phyloP scores from a whole-genome alignment of 2,797 vertebrate genomes.

The Gadopsis bispinosus region DNA sequence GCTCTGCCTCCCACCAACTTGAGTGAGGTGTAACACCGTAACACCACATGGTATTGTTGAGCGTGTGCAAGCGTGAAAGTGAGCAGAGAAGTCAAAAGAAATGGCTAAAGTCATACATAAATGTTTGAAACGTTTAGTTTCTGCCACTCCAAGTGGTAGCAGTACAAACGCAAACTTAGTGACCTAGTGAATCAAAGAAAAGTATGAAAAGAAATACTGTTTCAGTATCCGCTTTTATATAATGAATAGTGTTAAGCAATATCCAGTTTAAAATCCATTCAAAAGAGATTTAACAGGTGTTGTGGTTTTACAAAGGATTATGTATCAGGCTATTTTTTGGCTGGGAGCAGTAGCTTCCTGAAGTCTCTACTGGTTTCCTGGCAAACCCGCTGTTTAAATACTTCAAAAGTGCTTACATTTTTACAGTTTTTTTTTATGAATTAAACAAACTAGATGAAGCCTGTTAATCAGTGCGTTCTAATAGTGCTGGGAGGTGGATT shows the following conservation, averaged over 20 bases:
- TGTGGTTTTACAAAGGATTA: background rate
- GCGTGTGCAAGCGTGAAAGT: too few relatives aligned
- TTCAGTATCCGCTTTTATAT: background rate
- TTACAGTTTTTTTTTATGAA: background rate
- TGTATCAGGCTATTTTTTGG: conserved; percentile 14
- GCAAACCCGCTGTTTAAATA: conserved; percentile 6
- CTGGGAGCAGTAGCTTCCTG: conserved; percentile 6
- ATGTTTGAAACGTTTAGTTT: too few relatives aligned
- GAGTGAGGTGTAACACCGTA: too few relatives aligned
- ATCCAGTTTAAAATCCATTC: background rate
- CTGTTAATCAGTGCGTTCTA: background rate
- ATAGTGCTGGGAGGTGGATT: background rate
- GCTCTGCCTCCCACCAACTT: too few relatives aligned
- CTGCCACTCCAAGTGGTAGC: too few relatives aligned
- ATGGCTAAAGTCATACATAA: too few relatives aligned
- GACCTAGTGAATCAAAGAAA: background rate
- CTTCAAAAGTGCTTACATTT: background rate
- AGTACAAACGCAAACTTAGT: too few relatives aligned
- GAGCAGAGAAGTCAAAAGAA: too few relatives aligned
- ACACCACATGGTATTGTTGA: too few relatives aligned
- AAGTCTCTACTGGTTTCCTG: conserved; percentile 12
- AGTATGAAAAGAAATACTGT: background rate
- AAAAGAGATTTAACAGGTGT: conserved; percentile 1
- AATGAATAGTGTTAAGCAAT: background rate
- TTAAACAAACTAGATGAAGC: background rate